These are phyloP conservation scores for Chymomyza caudatula DNA, from an alignment of 2,888 invertebrate genomes.

Conservation along the genomic window DNA sequence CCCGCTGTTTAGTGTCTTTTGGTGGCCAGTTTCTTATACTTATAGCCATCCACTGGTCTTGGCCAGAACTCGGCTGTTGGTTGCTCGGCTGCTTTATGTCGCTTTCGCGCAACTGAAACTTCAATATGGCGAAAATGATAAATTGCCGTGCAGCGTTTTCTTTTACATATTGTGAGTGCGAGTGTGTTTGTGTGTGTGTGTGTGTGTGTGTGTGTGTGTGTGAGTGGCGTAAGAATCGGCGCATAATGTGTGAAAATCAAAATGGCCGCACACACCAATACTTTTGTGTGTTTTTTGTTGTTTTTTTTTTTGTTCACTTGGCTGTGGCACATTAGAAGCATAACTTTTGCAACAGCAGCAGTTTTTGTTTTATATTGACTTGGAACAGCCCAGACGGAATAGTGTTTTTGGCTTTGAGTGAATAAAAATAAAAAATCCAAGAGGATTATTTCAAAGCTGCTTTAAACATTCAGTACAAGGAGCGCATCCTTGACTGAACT, in stretches of 20 bases:
- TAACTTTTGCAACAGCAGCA: slow-evolving; percentile 23
- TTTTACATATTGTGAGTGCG: slow-evolving; percentile 13
- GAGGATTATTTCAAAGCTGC: not conserved
- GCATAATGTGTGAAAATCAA: slow-evolving; percentile 60
- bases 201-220: not conserved
- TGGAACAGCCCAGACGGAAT: not conserved
- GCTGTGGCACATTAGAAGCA: slow-evolving; percentile 37
- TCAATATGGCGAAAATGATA: slow-evolving; percentile 72
- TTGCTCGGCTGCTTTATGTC: slow-evolving; percentile 57
- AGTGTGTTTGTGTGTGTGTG: not conserved
- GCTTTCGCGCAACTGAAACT: slow-evolving; percentile 51
- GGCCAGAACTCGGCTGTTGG: not conserved
- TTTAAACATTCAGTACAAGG: not conserved
- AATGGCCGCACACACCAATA: slow-evolving; percentile 45
- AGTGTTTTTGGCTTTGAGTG: not conserved
- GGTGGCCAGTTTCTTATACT: slow-evolving; percentile 40
- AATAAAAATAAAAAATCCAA: too few relatives aligned
- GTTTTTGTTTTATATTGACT: not conserved
- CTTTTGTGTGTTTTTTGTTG: slow-evolving; percentile 31
- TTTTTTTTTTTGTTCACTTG: slow-evolving; percentile 13
- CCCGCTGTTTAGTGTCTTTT: slow-evolving; percentile 67
- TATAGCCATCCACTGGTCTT: slow-evolving; percentile 47
- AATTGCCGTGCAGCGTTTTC: slow-evolving; percentile 61
- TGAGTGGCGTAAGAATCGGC: slow-evolving; percentile 21
- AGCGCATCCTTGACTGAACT: too few relatives aligned